Evolutionary conservation across 1,140 invertebrate species (phyloP), one percentile per base, ranked within the genome.

Genomic region (Oedothorax gibbosus): DNA sequence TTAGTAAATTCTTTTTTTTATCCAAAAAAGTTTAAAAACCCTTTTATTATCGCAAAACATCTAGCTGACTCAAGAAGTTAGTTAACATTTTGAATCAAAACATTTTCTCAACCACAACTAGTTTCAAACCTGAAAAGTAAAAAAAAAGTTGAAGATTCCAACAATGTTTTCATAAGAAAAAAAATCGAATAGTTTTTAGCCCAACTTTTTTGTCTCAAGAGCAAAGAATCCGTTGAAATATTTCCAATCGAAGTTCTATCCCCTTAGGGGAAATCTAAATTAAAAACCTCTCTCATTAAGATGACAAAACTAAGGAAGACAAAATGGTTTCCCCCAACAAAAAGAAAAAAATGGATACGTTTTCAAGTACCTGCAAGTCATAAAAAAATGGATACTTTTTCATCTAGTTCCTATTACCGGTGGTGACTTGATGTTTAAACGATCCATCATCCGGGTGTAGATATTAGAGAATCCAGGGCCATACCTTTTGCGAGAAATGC

Each of bases 271-370:
- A 51, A 75, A 75, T 60, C 72, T 60, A 75, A 75, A 75, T 75
- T 75, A 75, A 75, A 75, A 75, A 75, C 15, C 56, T n/a, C 72
- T 60, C 72, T 75, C 72, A 75, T 75, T 75, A 75, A 57, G 72
- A 60, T 60, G 53, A 60, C 53, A 60, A 75, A 75, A 75, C 72
- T 57, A 75, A 75, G 56, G 54, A 75, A 60, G 56, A 75, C 20
- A 60, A 75, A 75, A 60, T 75, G 72, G 15, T 50, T 77, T 77
- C 50, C 20, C 20, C 35, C 53, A 62, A 50, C 15, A 18, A 62
- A 77, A 57, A 62, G 18, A 77, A 77, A 68, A 9, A 68, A 68
- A 68, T 21, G 65, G 11, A 68, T n/a, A 11, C 20, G 21, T n/a
- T 21, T 68, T 68, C 21, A n/a, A n/a, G 65, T 11, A 62, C 18